Conservation (phyloP, 2,888 invertebrate species). For the Hemicrepidius hirtus region DNA sequence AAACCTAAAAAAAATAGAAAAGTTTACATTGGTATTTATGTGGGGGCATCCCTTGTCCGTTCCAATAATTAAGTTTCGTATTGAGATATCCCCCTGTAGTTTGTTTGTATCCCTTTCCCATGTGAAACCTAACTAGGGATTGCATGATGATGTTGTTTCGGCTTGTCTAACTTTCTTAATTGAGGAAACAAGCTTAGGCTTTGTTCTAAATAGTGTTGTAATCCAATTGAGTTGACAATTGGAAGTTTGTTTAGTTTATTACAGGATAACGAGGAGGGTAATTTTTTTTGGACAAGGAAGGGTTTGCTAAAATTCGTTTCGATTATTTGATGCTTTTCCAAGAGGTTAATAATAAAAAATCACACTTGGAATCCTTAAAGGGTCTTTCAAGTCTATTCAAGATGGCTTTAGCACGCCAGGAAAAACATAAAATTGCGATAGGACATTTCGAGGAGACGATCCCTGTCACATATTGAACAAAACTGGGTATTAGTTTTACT, state of each 20-base stretch:
- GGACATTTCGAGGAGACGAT: slow-evolving; percentile 28
- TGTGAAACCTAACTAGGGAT: slow-evolving; percentile 23
- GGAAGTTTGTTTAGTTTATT: slow-evolving; percentile 31
- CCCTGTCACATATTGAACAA: slow-evolving; percentile 27
- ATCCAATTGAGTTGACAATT: slow-evolving; percentile 40
- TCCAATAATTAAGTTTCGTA: slow-evolving; percentile 17
- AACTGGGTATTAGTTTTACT: not conserved
- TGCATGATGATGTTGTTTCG: slow-evolving; percentile 46
- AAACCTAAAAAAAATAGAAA: slow-evolving; percentile 79
- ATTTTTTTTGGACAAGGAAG: not conserved
- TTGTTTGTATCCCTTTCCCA: slow-evolving; percentile 2
- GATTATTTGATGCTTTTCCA: not conserved
- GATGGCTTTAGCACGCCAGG: not conserved
- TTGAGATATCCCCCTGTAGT: slow-evolving; percentile 15
- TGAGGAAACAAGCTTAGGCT: slow-evolving; percentile 42
- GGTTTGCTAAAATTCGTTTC: no score
- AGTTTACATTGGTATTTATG: slow-evolving; percentile 1
- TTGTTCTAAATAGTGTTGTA: slow-evolving; percentile 42
- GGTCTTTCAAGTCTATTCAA: slow-evolving; percentile 6
- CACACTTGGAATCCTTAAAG: slow-evolving; percentile 11
- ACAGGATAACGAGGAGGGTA: not conserved
- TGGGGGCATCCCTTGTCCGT: not conserved
- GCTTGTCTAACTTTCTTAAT: slow-evolving; percentile 50
- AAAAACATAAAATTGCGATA: slow-evolving; percentile 26
- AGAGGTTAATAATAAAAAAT: not conserved